phyloP scores from a whole-genome alignment of 1,140 invertebrate genomes.

The Spodoptera litura region DNA sequence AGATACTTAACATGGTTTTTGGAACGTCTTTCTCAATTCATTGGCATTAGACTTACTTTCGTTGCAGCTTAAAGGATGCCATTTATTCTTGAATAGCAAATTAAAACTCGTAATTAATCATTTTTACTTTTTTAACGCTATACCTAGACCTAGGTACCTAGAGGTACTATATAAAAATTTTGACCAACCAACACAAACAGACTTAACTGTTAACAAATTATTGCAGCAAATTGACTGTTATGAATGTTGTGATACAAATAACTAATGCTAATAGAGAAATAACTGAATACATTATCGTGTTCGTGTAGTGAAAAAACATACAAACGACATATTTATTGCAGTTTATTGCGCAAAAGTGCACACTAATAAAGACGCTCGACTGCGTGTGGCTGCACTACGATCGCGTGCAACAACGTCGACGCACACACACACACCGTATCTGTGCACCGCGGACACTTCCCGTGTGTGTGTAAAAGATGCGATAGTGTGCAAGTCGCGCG shows the following conservation, averaged over 20 bases:
- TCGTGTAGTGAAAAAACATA: constrained; percentile 23
- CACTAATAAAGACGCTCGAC: constrained; percentile 66
- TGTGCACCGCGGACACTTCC: constrained; percentile 7
- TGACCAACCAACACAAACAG: too few species aligned
- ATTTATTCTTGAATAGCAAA: too few species aligned
- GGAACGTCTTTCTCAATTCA: too few species aligned
- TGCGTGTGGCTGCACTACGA: constrained; percentile 70
- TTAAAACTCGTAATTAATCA: too few species aligned
- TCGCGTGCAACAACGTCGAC: constrained; percentile 67
- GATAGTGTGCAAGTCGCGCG: constrained; percentile 33
- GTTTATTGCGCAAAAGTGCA: constrained; percentile 46
- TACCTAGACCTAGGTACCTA: too few species aligned
- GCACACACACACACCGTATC: constrained; percentile 55
- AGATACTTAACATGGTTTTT: too few species aligned
- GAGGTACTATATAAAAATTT: too few species aligned
- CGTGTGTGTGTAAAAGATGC: constrained; percentile 31
- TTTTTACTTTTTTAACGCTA: too few species aligned
- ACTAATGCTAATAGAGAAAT: background rate
- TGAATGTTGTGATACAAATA: background rate
- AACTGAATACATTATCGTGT: background rate
- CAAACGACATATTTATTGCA: background rate
- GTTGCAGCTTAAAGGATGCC: too few species aligned
- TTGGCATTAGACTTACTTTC: too few species aligned
- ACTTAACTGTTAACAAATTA: too few species aligned
- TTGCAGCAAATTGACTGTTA: too few species aligned